A percentile compares a stretch with the other conserved stretches of the same genome.
These are phyloP conservation scores for Synergus japonicus DNA, from an alignment of 2,888 invertebrate genomes.

Conservation along the genomic window DNA sequence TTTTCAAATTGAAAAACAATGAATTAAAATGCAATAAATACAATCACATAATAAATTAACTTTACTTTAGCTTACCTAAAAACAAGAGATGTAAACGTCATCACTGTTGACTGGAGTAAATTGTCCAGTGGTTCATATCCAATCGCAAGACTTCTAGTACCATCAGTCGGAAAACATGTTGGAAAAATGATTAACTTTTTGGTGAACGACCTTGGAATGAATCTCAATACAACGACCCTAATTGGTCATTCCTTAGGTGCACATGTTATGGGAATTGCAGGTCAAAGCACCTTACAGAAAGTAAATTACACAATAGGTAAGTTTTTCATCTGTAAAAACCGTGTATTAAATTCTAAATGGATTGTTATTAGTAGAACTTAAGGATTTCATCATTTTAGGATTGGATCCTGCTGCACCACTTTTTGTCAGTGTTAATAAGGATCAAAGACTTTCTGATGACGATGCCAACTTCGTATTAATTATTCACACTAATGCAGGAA, in stretches of 20 bases:
- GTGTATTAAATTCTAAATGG: not conserved
- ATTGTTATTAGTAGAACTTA: too few relatives aligned
- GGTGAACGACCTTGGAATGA: slow-evolving; percentile 52
- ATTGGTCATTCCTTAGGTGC: slow-evolving; percentile 70
- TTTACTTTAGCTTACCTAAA: slow-evolving; percentile 59
- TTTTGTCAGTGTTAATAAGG: slow-evolving; percentile 61
- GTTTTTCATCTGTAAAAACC: not conserved
- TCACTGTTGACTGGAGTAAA: slow-evolving; percentile 66
- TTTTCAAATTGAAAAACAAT: not conserved
- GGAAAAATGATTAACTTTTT: slow-evolving; percentile 65
- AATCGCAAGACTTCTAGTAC: not conserved
- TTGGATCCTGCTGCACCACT: slow-evolving; percentile 75
- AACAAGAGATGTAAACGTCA: slow-evolving; percentile 63
- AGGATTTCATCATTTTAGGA: slow-evolving; percentile 58
- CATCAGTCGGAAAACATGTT: not conserved
- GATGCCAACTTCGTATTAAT: slow-evolving; percentile 74
- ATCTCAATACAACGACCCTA: slow-evolving; percentile 56
- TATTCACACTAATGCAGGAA: slow-evolving; percentile 74
- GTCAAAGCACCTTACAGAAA: slow-evolving; percentile 50
- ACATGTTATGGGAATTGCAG: slow-evolving; percentile 68
- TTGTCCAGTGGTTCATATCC: not conserved
- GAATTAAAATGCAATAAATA: not conserved
- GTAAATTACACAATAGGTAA: slow-evolving; percentile 43
- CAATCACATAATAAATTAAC: slow-evolving; percentile 1
- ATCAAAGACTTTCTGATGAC: slow-evolving; percentile 65